Conservation (phyloP, 1,140 invertebrate species). For the Heliconius hewitsoni region DNA sequence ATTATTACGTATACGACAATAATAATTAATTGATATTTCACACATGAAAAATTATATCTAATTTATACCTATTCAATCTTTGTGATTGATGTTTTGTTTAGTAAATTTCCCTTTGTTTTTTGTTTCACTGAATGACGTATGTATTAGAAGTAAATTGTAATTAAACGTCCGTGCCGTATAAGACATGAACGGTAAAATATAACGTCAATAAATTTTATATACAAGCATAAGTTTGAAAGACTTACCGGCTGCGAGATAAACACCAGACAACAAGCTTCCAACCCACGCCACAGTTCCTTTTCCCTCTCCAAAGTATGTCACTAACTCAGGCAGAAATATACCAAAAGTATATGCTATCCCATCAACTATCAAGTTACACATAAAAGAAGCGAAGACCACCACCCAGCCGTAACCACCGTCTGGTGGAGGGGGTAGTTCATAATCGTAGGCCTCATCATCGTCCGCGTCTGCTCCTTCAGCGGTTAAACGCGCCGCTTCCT, state of each 20-base stretch:
- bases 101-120: neutral
- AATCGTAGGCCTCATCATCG: conserved; percentile 88
- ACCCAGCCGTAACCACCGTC: conserved; percentile 96
- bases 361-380: conserved; percentile 99
- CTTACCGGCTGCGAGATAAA: conserved; percentile 95
- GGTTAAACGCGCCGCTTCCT: conserved; percentile 88
- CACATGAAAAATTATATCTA: neutral
- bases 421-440: conserved; percentile 90
- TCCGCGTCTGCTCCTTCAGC: conserved; percentile 85
- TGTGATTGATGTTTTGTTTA: neutral
- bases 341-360: conserved; percentile 97
- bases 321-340: conserved; percentile 92
- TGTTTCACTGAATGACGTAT: neutral
- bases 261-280: conserved; percentile 95
- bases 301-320: conserved; percentile 90
- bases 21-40: neutral
- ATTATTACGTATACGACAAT: neutral
- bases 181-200: neutral
- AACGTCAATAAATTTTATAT: neutral
- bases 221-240: conserved; percentile 27
- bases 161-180: neutral
- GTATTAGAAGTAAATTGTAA: neutral
- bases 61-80: neutral
- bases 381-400: conserved; percentile 97
- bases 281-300: conserved; percentile 96